Evolutionary conservation across 2,113 vertebrate species (phyloP), one percentile per base, ranked within the genome.

Genomic region (Bostrychus sinensis): DNA sequence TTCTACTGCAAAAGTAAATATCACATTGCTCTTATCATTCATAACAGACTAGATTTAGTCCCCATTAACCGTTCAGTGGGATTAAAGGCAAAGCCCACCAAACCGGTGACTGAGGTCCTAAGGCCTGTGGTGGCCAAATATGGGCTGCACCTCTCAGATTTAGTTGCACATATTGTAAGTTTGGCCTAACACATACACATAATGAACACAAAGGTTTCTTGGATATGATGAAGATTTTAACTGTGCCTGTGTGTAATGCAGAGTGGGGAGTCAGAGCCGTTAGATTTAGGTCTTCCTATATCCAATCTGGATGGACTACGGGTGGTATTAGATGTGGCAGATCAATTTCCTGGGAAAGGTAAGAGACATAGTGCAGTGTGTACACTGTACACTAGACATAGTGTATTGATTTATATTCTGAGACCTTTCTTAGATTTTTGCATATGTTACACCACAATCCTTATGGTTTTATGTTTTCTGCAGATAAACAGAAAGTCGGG

Each of bases 41-140:
- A 41, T 75, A 30, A 51, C 25, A 98, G 97, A 81, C 89, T 99
- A 37, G 97, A 99, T 82, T 94, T 99, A 70, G 94, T 99, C 75
- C 97, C 97, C 4, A 99, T 99, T 73, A 98, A 98, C 78, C 94
- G 96, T 42, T 99, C 97, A 0, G 96, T 99, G 79, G 96, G 97
- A 12, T 90, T 99, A 37, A 99, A 98, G 90, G 97, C 97, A 0
- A 99, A 98, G 83, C 96, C 97, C 80, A 99, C 96, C 39, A 99
- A 99, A 76, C 96, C 97, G 0, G 96, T 99, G 57, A 97, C 97
- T 0, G 97, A 99, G 70, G 97, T 99, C 51, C 89, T 99, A 62
- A 89, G 96, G 73, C 97, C 97, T 0, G 96, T 99, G 46, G 96
- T 98, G 56, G 95, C 97, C 76, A 99, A 98, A 78, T 99, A 99